Evolutionary conservation across 2,888 invertebrate genomes (phyloP).

Genomic region (Cabera pusaria): DNA sequence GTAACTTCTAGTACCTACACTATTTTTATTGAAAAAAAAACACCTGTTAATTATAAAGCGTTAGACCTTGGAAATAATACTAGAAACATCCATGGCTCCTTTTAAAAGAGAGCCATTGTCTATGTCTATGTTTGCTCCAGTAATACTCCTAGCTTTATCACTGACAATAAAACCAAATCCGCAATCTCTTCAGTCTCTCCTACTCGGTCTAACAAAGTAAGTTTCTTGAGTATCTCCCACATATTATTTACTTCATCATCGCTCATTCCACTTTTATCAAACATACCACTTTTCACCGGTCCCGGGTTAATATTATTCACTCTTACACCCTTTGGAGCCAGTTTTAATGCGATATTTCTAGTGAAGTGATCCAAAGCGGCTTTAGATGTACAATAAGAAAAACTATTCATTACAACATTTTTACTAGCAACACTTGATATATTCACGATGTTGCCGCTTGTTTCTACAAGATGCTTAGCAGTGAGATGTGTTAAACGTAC

Average conservation of each 20-base stretch:
- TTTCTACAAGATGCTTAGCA: constrained; percentile 36
- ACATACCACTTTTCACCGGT: constrained; percentile 82
- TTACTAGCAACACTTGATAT: constrained; percentile 40
- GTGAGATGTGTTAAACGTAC: constrained; percentile 39
- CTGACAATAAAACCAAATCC: constrained; percentile 89
- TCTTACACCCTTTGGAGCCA: constrained; percentile 88
- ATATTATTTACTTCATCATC: constrained; percentile 45
- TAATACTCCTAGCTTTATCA: constrained; percentile 85
- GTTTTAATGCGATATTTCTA: constrained; percentile 90
- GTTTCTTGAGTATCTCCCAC: constrained; percentile 87
- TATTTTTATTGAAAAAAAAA: too few relatives aligned
- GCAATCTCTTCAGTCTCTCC: constrained; percentile 73
- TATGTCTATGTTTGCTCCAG: constrained; percentile 82
- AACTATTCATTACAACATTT: constrained; percentile 4
- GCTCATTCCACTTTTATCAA: constrained; percentile 22
- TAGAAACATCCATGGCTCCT: too few relatives aligned
- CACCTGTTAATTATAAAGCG: too few relatives aligned
- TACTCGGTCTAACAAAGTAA: constrained; percentile 91
- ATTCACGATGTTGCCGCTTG: constrained; percentile 46
- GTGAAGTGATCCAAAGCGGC: constrained; percentile 91
- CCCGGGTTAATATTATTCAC: constrained; percentile 95
- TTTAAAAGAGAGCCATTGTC: constrained; percentile 36
- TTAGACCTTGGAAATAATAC: too few relatives aligned
- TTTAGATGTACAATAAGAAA: constrained; percentile 39
- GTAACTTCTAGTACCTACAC: too few relatives aligned